phyloP scores from a whole-genome alignment of 2,113 vertebrate species.

The Ardeotis arabs region DNA sequence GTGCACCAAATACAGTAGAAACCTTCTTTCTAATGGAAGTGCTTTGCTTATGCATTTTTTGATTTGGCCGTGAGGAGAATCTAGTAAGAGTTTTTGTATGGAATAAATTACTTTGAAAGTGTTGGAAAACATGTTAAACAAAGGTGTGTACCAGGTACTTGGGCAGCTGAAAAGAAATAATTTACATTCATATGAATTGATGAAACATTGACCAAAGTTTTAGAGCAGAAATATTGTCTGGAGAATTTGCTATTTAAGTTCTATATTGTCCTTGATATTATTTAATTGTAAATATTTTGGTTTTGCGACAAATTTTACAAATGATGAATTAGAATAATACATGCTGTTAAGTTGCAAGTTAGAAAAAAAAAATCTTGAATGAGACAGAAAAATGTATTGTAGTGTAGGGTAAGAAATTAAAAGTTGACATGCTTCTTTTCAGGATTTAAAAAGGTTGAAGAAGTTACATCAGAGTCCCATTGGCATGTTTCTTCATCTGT shows the following conservation, averaged over 20 bases:
- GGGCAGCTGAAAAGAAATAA: background rate
- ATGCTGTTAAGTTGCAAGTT: background rate
- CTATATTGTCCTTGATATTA: background rate
- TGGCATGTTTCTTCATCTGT: slow-evolving; percentile 80
- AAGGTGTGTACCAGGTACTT: background rate
- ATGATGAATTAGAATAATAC: background rate
- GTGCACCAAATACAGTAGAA: slow-evolving; percentile 2
- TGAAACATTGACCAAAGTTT: background rate
- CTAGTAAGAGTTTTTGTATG: background rate
- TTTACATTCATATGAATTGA: background rate
- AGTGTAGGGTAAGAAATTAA: slow-evolving; percentile 74
- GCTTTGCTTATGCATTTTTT: slow-evolving; percentile 14
- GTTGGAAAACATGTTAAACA: background rate
- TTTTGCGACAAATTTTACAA: slow-evolving; percentile 26
- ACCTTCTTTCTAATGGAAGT: background rate
- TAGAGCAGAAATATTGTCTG: background rate
- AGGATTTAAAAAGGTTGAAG: slow-evolving; percentile 84
- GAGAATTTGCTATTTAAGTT: background rate
- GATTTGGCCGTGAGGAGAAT: background rate
- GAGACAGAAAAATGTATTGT: slow-evolving; percentile 24
- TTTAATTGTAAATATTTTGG: background rate
- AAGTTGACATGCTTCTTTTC: slow-evolving; percentile 89
- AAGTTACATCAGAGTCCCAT: slow-evolving; percentile 76
- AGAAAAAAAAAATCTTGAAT: background rate
- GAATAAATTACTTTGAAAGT: background rate